Evolutionary conservation across 2,888 invertebrate species (phyloP).

Genomic region (Lepidocyrtinus sp.): DNA sequence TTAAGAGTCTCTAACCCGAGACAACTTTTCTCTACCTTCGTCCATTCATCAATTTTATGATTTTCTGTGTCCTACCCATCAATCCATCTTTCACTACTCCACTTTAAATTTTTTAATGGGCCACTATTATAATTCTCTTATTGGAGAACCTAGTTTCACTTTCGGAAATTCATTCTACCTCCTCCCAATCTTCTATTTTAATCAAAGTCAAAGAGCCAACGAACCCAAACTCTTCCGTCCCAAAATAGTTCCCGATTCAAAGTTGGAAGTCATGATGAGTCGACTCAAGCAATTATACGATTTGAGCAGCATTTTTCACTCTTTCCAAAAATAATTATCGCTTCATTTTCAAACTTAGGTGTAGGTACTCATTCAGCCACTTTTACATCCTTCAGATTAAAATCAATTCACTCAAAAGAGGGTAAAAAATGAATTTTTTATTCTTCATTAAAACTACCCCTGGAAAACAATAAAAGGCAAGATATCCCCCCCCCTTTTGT

Average conservation of each 20-base stretch:
- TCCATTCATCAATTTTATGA: slow-evolving; percentile 10
- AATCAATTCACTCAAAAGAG: slow-evolving; percentile 48
- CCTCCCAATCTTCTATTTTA: slow-evolving; percentile 35
- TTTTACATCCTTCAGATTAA: slow-evolving; percentile 37
- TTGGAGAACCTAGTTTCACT: too few species aligned
- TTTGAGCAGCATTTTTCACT: slow-evolving; percentile 49
- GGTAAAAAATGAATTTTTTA: slow-evolving; percentile 8
- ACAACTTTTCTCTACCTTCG: neutral
- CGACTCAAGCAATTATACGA: slow-evolving; percentile 54
- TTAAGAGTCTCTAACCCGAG: neutral
- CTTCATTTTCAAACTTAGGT: slow-evolving; percentile 29
- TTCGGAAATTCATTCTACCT: neutral
- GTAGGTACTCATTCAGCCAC: slow-evolving; percentile 29
- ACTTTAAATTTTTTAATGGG: slow-evolving; percentile 11
- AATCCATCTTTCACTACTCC: slow-evolving; percentile 11
- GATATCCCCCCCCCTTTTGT: slow-evolving; percentile 8
- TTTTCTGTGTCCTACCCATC: neutral
- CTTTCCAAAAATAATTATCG: slow-evolving; percentile 34
- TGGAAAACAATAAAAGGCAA: slow-evolving; percentile 15
- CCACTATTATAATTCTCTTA: slow-evolving; percentile 8
- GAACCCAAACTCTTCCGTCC: neutral
- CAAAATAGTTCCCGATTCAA: too few species aligned
- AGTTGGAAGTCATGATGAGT: neutral
- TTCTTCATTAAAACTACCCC: neutral
- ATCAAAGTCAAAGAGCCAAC: slow-evolving; percentile 34